A percentile compares a stretch with the other conserved stretches of the same genome.
phyloP scores from a whole-genome alignment of 1,140 invertebrate genomes.

The Anastrepha obliqua region DNA sequence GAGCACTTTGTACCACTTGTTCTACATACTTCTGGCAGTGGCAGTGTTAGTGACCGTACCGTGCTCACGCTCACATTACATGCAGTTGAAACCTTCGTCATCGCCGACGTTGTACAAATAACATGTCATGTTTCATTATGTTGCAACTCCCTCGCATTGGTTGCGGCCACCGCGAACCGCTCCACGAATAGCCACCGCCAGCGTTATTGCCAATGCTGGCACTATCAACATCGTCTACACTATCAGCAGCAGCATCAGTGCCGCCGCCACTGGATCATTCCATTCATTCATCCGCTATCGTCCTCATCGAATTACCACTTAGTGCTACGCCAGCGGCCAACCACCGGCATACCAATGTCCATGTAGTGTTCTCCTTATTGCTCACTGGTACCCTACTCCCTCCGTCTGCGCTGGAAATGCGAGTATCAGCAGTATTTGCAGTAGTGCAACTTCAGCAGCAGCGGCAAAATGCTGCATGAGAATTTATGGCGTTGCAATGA shows the following conservation, averaged over 20 bases:
- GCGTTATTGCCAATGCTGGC: background rate
- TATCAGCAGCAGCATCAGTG: background rate
- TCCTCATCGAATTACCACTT: conserved; percentile 48
- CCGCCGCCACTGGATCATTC: background rate
- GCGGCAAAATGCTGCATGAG: conserved; percentile 53
- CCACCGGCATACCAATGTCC: background rate
- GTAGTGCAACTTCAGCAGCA: background rate
- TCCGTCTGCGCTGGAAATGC: background rate
- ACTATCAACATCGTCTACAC: background rate
- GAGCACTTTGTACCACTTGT: conserved; percentile 34
- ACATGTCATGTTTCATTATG: conserved; percentile 73
- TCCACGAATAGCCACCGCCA: background rate
- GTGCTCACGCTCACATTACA: background rate
- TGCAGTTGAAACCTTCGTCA: conserved; percentile 13
- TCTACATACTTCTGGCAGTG: background rate
- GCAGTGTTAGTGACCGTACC: background rate
- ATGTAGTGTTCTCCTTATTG: background rate
- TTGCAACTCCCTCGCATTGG: conserved; percentile 27
- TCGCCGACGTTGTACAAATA: conserved; percentile 66
- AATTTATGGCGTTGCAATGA: conserved; percentile 73
- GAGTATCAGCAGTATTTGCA: conserved; percentile 46
- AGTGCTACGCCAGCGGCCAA: conserved; percentile 44
- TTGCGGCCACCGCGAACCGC: conserved; percentile 10
- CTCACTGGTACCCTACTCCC: too few relatives aligned
- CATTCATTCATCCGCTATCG: conserved; percentile 45